These are phyloP conservation scores for Andricus quercusramuli DNA, from an alignment of 2,888 invertebrate species.

Conservation along the genomic window DNA sequence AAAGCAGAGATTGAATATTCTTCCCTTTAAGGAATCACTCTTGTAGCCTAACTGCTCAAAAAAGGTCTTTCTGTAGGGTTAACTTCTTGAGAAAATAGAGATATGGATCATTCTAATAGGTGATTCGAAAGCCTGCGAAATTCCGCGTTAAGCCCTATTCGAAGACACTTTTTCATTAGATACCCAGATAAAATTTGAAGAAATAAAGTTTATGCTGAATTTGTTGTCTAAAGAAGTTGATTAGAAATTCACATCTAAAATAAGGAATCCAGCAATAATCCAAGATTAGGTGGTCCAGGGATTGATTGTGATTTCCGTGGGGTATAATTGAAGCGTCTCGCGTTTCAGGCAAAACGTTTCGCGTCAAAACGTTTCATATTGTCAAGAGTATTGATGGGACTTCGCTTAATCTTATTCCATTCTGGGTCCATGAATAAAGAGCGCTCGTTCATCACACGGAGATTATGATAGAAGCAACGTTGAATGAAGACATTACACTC, in stretches of 20 bases:
- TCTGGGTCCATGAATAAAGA: conserved; percentile 69
- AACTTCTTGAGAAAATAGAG: too few species aligned
- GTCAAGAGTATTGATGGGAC: conserved; percentile 65
- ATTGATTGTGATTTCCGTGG: conserved; percentile 49
- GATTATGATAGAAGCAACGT: conserved; percentile 72
- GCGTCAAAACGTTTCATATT: conserved; percentile 53
- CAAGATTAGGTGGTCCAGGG: background rate
- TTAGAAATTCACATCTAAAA: background rate
- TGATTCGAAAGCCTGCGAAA: too few species aligned
- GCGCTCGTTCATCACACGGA: conserved; percentile 72
- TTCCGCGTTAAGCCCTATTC: too few species aligned
- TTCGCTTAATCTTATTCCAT: conserved; percentile 70
- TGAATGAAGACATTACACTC: conserved; percentile 73
- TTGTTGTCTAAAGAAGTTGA: too few species aligned
- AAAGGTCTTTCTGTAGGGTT: too few species aligned
- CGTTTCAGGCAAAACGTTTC: conserved; percentile 47
- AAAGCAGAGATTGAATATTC: conserved; percentile 21
- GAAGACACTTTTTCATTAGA: too few species aligned
- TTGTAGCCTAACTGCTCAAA: background rate
- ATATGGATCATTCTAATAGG: too few species aligned
- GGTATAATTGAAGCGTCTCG: conserved; percentile 53
- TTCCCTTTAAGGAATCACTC: background rate
- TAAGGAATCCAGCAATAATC: background rate
- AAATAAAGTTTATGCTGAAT: too few species aligned
- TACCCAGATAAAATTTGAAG: too few species aligned